Percentiles rank a stretch among this genome's conserved stretches.
Conservation (phyloP, 2,113 vertebrate genomes). For the Callipepla squamata region DNA sequence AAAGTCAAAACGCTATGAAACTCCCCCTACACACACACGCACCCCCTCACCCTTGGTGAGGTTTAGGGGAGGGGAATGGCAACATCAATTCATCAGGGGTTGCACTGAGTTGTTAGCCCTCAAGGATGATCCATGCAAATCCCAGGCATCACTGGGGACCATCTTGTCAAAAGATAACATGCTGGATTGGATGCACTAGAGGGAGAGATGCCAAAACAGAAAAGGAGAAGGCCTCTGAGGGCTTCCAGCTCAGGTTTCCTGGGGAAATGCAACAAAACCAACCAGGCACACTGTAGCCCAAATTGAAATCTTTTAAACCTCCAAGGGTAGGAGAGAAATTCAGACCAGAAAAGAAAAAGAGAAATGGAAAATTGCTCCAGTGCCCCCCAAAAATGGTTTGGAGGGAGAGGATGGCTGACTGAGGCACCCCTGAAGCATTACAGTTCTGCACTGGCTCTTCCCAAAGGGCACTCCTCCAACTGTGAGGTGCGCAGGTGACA, state of each 20-base stretch:
- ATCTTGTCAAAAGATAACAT: neutral
- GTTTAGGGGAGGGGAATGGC: neutral
- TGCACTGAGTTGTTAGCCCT: neutral
- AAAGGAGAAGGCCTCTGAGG: neutral
- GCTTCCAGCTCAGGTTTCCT: neutral
- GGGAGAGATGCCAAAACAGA: neutral
- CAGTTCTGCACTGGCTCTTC: neutral
- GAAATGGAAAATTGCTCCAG: neutral
- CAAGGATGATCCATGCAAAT: neutral
- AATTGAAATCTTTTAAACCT: neutral
- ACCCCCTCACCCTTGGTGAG: neutral
- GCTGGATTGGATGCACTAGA: neutral
- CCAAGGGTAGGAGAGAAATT: neutral
- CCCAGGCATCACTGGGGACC: neutral
- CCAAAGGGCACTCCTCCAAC: neutral
- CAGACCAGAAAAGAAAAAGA: neutral
- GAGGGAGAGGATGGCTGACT: accelerated
- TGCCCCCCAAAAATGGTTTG: accelerated
- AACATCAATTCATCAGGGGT: neutral
- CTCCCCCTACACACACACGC: neutral
- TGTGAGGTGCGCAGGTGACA: accelerated
- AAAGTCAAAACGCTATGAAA: neutral
- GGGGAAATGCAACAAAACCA: neutral
- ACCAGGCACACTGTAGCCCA: neutral
- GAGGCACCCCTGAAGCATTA: accelerated